Base-by-base conservation (phyloP, 2,113 vertebrate genomes). In the Podarcis cretensis region DNA sequence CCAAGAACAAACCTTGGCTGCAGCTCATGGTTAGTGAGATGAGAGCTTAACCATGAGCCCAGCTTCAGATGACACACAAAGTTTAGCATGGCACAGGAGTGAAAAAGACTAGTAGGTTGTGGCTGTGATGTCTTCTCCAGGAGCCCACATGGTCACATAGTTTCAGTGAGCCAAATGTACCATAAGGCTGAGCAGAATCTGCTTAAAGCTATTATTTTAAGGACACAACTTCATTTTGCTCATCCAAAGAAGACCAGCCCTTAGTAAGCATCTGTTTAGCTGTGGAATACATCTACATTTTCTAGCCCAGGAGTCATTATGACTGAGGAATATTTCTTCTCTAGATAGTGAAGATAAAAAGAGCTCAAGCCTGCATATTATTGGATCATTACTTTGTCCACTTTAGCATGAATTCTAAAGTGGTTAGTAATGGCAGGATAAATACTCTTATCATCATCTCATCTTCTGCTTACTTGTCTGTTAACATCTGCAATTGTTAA, bases 391-490 rank as follows among this genome's bases (percentile, higher is more conserved):
- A 81, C 86, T 93, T 90, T 74, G 0, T 71, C 93, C 43, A 65
- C 20, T 75, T n/a, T 85, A 5, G 68, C 87, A 59, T 91, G 1
- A 90, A 86, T 87, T 27, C 68, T 90, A 18, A 1, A 1, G 7
- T 78, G 89, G 59, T 3, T 84, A 35, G 78, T 92, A 91, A 93
- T 87, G 90, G 8, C 71, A 30, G 88, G 87, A 74, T 81, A 90
- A 66, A 81, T 59, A 92, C 92, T 84, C 76, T 86, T 79, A 86
- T 77, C 54, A 27, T 32, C 30, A 83, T 89, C 75, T 16, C 32
- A 48, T 88, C 21, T 89, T 25, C 32, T 89, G 12, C 63, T 84
- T 40, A 57, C 27, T 57, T 63, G 23, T 73, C 3, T 32, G 35
- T 30, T 88, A 35, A 79, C 23, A 88, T n/a, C 37, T 86, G 37